Evolutionary conservation across 2,888 invertebrate genomes (phyloP).

Genomic region (Orchestes rusci): DNA sequence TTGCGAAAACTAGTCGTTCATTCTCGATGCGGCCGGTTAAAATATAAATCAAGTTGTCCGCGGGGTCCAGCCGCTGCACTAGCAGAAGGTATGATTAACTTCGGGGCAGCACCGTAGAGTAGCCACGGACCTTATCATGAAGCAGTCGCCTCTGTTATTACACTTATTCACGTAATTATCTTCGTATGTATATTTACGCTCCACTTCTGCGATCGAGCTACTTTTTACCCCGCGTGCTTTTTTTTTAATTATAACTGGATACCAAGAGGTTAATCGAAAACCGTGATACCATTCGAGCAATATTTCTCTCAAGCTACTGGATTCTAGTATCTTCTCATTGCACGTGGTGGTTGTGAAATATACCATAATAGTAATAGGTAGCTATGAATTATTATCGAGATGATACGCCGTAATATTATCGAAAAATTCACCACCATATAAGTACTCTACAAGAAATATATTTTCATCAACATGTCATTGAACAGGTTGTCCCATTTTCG

Average conservation of each 20-base stretch:
- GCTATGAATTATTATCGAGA: too few species aligned
- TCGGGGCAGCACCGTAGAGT: constrained; percentile 17
- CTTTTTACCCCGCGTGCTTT: constrained; percentile 5
- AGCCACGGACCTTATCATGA: constrained; percentile 21
- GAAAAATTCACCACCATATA: too few species aligned
- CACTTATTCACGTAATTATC: constrained; percentile 26
- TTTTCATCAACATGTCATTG: too few species aligned
- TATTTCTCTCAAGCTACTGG: constrained; percentile 8
- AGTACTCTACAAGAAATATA: too few species aligned
- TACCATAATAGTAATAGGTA: too few species aligned
- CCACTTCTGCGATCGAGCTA: constrained; percentile 14
- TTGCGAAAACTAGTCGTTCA: too few species aligned
- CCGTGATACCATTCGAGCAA: constrained; percentile 8
- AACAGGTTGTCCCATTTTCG: too few species aligned
- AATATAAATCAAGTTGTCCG: constrained; percentile 26
- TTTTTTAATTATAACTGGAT: constrained; percentile 13
- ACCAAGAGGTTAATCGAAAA: constrained; percentile 19
- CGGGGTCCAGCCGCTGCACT: constrained; percentile 15
- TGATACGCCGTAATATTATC: too few species aligned
- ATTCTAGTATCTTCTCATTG: too few species aligned
- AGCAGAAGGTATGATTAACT: constrained; percentile 26
- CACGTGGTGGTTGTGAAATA: too few species aligned
- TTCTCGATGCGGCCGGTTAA: too few species aligned
- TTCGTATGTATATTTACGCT: constrained; percentile 21
- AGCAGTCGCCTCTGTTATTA: constrained; percentile 25